Evolutionary conservation across 2,888 invertebrate genomes (phyloP), one percentile per base, ranked within the genome.

Genomic region (Rugalucina vietnamica): DNA sequence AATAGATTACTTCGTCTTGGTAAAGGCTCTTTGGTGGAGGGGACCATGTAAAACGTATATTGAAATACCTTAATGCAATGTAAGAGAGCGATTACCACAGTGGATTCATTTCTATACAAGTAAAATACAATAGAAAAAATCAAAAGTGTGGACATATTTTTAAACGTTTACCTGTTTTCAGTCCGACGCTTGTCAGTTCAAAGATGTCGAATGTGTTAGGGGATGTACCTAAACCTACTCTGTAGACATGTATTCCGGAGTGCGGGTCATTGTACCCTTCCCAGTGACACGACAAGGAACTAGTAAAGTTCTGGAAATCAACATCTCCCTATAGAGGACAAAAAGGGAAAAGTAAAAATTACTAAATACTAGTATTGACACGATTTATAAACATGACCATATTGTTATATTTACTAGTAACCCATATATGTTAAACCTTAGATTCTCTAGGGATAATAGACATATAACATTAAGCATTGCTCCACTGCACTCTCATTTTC

Each of bases 191-290:
- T 24, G 77, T 49, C 24, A 84, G 75, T 14, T 76, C 69, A 29
- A 37, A 49, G 12, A 84, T 73, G 60, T 86, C 84, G n/a, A 50
- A 37, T 5, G 37, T 34, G 10, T 32, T 32, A 2, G 79, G 79
- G 18, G 29, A 4, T 24, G 81, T 81, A 0, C 86, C 86, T 0
- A 86, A 76, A 12, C 86, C 84, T 12, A 79, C 78, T 29, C 73
- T 81, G 69, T 74, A 86, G 70, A 43, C 76, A 21, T 43, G 69
- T 43, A 84, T 43, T 21, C 79, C 84, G 32, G 81, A 81, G 43
- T 82, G 77, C 5, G 79, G 79, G 69, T 86, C 86, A 43, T 65
- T 49, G 78, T 84, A 86, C 1, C 86, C 86, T 12, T 79, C 24
- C 86, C 86, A 86, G 71, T 71, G 39, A 27, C 75, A 27, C 18